A percentile compares a stretch with the other conserved stretches of the same genome.
These are phyloP conservation scores for Portevinia maculata DNA, from an alignment of 2,888 invertebrate species.

Conservation along the genomic window DNA sequence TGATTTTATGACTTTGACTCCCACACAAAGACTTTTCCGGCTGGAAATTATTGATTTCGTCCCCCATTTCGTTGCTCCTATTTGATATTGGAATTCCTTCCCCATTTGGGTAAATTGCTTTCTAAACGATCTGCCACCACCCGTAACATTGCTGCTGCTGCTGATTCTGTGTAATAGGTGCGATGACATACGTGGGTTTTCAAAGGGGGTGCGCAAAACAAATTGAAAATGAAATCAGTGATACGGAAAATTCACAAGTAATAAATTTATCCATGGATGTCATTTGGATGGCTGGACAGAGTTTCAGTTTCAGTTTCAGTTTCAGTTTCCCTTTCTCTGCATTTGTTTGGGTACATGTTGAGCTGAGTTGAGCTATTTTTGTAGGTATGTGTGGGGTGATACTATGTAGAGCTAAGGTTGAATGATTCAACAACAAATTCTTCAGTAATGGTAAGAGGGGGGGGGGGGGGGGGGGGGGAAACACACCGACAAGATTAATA, in stretches of 20 bases:
- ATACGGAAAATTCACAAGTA: constrained; percentile 78
- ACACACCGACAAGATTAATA: constrained; percentile 67
- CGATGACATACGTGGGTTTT: constrained; percentile 58
- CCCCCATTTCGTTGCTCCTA: constrained; percentile 1
- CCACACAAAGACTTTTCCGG: constrained; percentile 33
- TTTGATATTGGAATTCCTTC: constrained; percentile 28
- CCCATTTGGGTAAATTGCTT: constrained; percentile 57
- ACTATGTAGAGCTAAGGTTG: constrained; percentile 3
- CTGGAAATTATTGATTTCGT: constrained; percentile 52
- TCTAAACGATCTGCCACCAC: constrained; percentile 61
- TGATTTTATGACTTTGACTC: constrained; percentile 54
- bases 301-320: neutral
- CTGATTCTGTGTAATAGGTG: constrained; percentile 49
- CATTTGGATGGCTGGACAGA: constrained; percentile 55
- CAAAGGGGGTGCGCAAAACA: constrained; percentile 49
- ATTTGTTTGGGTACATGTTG: constrained; percentile 63
- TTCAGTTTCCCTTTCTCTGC: constrained; percentile 1
- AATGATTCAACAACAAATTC: constrained; percentile 47
- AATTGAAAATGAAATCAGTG: constrained; percentile 77
- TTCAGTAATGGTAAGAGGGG: neutral
- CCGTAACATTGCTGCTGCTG: constrained; percentile 21
- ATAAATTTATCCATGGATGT: constrained; percentile 72
- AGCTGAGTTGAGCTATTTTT: constrained; percentile 36
- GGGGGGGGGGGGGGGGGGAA: neutral
- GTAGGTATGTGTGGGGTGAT: neutral